phyloP scores from a whole-genome alignment of 2,797 vertebrate species.

The Mormyrus proboscirostris region DNA sequence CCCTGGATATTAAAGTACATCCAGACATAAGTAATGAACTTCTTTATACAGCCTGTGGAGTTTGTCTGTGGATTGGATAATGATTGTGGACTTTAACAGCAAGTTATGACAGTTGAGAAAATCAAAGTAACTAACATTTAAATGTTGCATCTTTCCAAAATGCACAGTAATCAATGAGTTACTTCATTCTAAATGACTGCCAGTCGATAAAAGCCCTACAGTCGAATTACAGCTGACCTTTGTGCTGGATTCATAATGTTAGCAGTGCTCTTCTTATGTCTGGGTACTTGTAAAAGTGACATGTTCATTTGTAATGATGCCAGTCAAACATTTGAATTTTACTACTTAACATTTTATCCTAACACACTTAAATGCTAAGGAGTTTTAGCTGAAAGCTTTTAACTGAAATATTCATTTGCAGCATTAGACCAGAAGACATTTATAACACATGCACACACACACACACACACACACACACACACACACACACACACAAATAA shows the following conservation, averaged over 20 bases:
- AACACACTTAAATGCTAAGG: not conserved
- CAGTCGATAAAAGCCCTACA: conserved; percentile 24
- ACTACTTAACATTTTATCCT: not conserved
- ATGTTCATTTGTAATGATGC: not conserved
- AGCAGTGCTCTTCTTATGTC: not conserved
- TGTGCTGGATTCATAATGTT: conserved; percentile 14
- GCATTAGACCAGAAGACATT: not conserved
- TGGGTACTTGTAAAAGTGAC: not conserved
- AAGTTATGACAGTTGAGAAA: conserved; percentile 10
- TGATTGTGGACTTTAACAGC: conserved; percentile 8
- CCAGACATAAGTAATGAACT: not conserved
- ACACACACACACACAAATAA: not conserved
- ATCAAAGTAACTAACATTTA: conserved; percentile 14
- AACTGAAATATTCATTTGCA: not conserved
- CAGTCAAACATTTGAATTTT: not conserved
- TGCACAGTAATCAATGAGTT: conserved; percentile 26
- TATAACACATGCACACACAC: not conserved
- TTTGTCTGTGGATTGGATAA: not conserved
- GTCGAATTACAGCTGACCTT: conserved; percentile 29
- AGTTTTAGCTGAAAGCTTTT: not conserved
- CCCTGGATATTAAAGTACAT: not conserved
- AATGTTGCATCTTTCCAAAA: conserved; percentile 25
- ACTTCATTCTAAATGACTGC: conserved; percentile 19
- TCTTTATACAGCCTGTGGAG: not conserved
- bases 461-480: not conserved